Evolutionary conservation across 1,140 invertebrate genomes (phyloP).

Genomic region (Lepidurus arcticus): DNA sequence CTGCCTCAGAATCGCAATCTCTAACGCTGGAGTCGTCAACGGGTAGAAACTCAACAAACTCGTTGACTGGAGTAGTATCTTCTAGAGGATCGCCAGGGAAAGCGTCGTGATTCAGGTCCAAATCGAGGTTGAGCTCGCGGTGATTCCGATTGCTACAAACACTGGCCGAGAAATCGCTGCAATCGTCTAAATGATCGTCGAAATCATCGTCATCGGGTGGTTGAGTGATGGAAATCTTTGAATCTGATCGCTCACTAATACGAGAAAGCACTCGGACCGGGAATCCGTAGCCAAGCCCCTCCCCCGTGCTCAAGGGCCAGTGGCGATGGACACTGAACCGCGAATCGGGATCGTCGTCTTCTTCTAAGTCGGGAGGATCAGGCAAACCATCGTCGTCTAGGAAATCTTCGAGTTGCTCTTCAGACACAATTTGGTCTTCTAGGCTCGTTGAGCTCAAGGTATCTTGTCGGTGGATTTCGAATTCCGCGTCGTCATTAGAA

Average conservation of each 20-base stretch:
- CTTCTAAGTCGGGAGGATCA: conserved; percentile 26
- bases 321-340: not conserved
- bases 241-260: conserved; percentile 35
- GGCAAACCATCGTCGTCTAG: conserved; percentile 33
- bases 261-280: conserved; percentile 32
- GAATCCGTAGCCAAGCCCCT: conserved; percentile 28
- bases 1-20: not conserved
- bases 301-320: conserved; percentile 24
- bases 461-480: conserved; percentile 32
- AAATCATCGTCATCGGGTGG: not conserved
- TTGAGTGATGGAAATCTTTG: conserved; percentile 25
- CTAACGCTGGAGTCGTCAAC: not conserved
- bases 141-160: not conserved
- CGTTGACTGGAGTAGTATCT: conserved; percentile 32
- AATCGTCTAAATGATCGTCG: conserved; percentile 28
- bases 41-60: conserved; percentile 20
- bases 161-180: conserved; percentile 34
- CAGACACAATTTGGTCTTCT: conserved; percentile 33
- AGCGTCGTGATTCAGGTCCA: not conserved
- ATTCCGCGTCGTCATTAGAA: conserved; percentile 28
- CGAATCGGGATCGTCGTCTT: conserved; percentile 24
- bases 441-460: conserved; percentile 35
- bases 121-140: not conserved
- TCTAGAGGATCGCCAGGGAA: conserved; percentile 24
- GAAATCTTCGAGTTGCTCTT: conserved; percentile 33